These are phyloP conservation scores for Gallinago stenura DNA, from an alignment of 2,797 vertebrate genomes.

Conservation along the genomic window DNA sequence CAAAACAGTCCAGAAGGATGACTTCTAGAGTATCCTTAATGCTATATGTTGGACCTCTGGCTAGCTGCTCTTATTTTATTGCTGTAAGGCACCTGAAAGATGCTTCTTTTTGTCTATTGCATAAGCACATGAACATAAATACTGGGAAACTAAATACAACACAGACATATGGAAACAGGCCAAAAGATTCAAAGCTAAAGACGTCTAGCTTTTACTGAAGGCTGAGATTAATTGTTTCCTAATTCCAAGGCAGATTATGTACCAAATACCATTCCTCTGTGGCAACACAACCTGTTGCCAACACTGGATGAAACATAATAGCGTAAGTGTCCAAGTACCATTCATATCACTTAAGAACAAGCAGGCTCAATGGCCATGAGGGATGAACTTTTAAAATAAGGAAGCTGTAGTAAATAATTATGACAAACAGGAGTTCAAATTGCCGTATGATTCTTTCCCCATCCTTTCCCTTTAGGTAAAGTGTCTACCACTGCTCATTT, in stretches of 20 bases:
- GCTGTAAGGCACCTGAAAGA: background rate
- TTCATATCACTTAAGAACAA: constrained; percentile 48
- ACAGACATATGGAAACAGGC: background rate
- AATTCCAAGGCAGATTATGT: background rate
- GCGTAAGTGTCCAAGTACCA: background rate
- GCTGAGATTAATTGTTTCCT: background rate
- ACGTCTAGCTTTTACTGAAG: background rate
- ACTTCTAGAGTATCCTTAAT: background rate
- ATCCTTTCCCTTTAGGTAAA: background rate
- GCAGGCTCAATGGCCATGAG: background rate
- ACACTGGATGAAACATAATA: constrained; percentile 27
- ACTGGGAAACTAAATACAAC: background rate
- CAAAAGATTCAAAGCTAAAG: background rate
- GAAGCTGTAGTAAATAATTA: constrained; percentile 36
- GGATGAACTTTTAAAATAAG: constrained; percentile 15
- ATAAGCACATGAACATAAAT: background rate
- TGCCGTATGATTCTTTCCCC: background rate
- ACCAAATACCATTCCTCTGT: background rate
- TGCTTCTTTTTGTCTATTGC: background rate
- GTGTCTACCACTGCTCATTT: background rate
- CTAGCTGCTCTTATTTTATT: background rate
- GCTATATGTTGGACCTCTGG: background rate
- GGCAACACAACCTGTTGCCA: background rate
- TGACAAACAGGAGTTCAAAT: constrained; percentile 11
- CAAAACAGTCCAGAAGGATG: background rate